Evolutionary conservation across 2,113 vertebrate species (phyloP).

Genomic region (Syrrhaptes paradoxus): DNA sequence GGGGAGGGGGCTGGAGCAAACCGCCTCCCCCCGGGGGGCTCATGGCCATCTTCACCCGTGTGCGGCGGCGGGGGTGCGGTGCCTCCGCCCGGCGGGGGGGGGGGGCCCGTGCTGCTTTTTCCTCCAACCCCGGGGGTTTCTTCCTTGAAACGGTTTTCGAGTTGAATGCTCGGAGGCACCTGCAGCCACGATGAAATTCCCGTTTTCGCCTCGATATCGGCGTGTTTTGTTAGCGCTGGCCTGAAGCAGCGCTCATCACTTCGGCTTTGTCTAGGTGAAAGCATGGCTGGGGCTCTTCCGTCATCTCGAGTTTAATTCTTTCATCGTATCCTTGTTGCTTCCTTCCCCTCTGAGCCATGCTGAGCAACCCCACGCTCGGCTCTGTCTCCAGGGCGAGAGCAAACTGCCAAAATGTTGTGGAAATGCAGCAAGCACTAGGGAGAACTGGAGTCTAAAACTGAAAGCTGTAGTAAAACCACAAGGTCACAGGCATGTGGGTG

Average conservation of each 20-base stretch:
- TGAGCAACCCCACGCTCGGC: neutral
- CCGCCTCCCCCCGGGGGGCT: neutral
- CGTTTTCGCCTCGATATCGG: neutral
- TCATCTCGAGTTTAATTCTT: conserved; percentile 57
- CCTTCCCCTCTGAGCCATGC: neutral
- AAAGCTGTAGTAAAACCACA: conserved; percentile 60
- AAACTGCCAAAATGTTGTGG: neutral
- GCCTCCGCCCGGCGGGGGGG: conserved; percentile 9
- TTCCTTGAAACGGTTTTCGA: conserved; percentile 6
- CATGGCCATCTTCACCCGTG: neutral
- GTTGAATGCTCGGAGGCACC: conserved; percentile 37
- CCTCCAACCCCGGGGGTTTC: neutral
- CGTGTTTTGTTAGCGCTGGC: neutral
- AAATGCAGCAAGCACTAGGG: neutral
- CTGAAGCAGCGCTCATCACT: conserved; percentile 5
- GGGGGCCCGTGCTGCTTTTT: neutral
- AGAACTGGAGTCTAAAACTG: conserved; percentile 1
- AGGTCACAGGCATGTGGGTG: conserved; percentile 27
- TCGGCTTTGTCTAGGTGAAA: conserved; percentile 42
- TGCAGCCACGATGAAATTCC: conserved; percentile 17
- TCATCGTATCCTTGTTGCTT: conserved; percentile 33
- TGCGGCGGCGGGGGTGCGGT: neutral
- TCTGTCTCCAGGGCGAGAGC: neutral
- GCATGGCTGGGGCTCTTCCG: conserved; percentile 50
- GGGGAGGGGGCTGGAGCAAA: neutral